Conservation (phyloP, 2,797 vertebrate genomes). For the Danio aesculapii region DNA sequence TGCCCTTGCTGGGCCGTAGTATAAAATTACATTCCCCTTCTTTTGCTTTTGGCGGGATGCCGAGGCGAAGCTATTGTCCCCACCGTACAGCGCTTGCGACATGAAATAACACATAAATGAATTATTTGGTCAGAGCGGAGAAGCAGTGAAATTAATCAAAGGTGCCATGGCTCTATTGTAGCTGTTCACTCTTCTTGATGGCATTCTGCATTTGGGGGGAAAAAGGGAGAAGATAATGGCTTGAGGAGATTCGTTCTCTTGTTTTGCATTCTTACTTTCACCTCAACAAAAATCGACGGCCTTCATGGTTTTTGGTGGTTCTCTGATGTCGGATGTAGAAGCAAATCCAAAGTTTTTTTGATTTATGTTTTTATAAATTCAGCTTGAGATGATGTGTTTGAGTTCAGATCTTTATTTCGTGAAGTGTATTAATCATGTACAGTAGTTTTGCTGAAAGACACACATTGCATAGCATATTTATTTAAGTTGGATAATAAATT, state of each 20-base stretch:
- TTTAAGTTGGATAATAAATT: no score
- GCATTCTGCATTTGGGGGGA: slow-evolving; percentile 56
- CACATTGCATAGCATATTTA: no score
- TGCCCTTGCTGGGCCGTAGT: slow-evolving; percentile 70
- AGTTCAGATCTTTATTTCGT: not conserved
- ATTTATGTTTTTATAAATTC: not conserved
- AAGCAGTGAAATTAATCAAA: slow-evolving; percentile 48
- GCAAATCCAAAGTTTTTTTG: not conserved
- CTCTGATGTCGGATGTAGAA: not conserved
- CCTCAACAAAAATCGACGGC: not conserved
- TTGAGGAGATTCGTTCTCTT: not conserved
- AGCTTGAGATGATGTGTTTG: not conserved
- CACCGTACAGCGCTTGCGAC: slow-evolving; percentile 55
- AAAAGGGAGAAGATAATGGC: not conserved
- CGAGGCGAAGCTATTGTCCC: slow-evolving; percentile 73
- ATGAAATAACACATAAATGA: slow-evolving; percentile 49
- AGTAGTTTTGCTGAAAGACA: no score
- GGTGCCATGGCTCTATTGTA: slow-evolving; percentile 72
- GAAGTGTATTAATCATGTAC: no score
- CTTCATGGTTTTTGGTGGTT: not conserved
- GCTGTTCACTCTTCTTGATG: slow-evolving; percentile 68
- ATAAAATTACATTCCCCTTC: slow-evolving; percentile 69
- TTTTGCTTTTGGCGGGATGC: slow-evolving; percentile 70
- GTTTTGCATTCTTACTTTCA: not conserved
- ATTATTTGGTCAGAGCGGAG: slow-evolving; percentile 57